phyloP scores from a whole-genome alignment of 2,113 vertebrate genomes.

The Centrocercus urophasianus region DNA sequence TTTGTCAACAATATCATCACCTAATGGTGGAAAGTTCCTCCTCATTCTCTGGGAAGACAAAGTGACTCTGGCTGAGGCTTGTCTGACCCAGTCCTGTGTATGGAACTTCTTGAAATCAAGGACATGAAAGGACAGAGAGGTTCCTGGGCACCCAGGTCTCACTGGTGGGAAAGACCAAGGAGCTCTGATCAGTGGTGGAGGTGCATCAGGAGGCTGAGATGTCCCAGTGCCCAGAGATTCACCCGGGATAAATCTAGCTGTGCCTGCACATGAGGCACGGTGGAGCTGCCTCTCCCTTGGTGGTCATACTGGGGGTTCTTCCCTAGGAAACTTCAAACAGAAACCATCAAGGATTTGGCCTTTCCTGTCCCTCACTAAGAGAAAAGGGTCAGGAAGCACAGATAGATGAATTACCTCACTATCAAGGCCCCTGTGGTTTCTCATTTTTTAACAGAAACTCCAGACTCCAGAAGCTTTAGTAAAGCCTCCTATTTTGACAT shows the following conservation, averaged over 20 bases:
- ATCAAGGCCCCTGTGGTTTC: background rate
- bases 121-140: background rate
- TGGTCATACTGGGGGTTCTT: background rate
- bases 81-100: background rate
- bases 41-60: background rate
- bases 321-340: background rate
- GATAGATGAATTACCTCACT: background rate
- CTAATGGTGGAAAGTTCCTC: background rate
- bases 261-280: rapidly evolving
- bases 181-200: background rate
- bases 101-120: background rate
- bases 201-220: background rate
- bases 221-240: background rate
- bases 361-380: background rate
- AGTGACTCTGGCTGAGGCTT: background rate
- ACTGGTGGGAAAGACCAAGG: background rate
- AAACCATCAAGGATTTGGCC: background rate
- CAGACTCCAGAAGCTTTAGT: background rate
- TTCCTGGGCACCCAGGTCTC: background rate
- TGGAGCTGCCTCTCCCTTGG: background rate
- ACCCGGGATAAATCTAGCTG: background rate
- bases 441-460: background rate
- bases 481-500: background rate
- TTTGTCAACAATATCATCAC: background rate
- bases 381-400: background rate